Percentiles rank a stretch among this genome's conserved stretches.
These are phyloP conservation scores for Dorcus parallelipipedus DNA, from an alignment of 2,888 invertebrate genomes.

Conservation along the genomic window DNA sequence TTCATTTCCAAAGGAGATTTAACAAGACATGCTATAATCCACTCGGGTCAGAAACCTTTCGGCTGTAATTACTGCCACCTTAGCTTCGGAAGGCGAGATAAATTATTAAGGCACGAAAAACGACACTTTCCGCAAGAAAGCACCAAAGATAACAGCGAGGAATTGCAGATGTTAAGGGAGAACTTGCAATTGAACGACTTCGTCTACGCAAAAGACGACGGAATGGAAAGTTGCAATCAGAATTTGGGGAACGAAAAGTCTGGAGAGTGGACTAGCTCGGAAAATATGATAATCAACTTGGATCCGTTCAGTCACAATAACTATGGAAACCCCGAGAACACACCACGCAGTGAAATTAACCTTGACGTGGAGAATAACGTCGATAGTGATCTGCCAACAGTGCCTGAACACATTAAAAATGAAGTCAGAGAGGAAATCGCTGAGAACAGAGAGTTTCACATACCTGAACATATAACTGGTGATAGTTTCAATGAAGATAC, in stretches of 20 bases:
- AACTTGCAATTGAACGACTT: conserved; percentile 35
- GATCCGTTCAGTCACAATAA: conserved; percentile 56
- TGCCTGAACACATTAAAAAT: conserved; percentile 51
- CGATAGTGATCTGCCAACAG: conserved; percentile 49
- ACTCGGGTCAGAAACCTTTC: conserved; percentile 64
- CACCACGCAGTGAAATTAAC: conserved; percentile 19
- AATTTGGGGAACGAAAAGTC: conserved; percentile 29
- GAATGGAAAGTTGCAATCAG: conserved; percentile 15
- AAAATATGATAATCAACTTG: conserved; percentile 59
- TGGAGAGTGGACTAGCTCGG: conserved; percentile 38
- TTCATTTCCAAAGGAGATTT: conserved; percentile 68
- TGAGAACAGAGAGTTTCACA: conserved; percentile 28
- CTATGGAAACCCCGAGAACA: conserved; percentile 25
- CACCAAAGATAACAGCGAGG: conserved; percentile 38
- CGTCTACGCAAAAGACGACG: conserved; percentile 26
- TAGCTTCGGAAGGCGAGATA: conserved; percentile 66
- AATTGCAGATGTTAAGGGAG: conserved; percentile 39
- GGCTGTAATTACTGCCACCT: conserved; percentile 64
- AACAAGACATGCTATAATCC: conserved; percentile 63
- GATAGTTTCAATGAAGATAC: conserved; percentile 29
- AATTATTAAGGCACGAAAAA: conserved; percentile 64
- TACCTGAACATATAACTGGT: conserved; percentile 40
- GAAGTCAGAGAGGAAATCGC: conserved; percentile 15
- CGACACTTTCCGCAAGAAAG: conserved; percentile 54
- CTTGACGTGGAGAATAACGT: conserved; percentile 28